Conservation (phyloP, 2,888 invertebrate genomes). For the Criorhina ranunculi region DNA sequence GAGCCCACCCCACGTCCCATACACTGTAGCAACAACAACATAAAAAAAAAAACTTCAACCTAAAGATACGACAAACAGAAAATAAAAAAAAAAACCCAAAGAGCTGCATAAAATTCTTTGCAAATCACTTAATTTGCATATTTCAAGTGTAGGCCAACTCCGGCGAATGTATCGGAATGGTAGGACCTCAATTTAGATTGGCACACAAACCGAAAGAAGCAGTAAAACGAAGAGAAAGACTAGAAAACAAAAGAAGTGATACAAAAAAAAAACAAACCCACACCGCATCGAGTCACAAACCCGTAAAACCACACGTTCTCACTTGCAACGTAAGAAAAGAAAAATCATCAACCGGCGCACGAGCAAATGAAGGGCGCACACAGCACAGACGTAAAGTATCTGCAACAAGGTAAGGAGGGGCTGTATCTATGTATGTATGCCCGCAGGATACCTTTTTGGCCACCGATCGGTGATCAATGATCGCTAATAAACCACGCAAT, state of each 20-base stretch:
- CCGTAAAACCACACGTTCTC: conserved; percentile 25
- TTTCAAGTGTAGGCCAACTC: conserved; percentile 76
- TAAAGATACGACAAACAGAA: conserved; percentile 14
- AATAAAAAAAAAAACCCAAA: conserved; percentile 16
- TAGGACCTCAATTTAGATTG: conserved; percentile 69
- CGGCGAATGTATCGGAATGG: conserved; percentile 59
- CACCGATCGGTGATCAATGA: conserved; percentile 16
- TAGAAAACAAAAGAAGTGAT: conserved; percentile 24
- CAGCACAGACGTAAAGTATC: neutral
- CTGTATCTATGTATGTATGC: neutral
- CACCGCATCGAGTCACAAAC: conserved; percentile 30
- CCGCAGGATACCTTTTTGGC: conserved; percentile 16
- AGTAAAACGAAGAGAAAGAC: conserved; percentile 21
- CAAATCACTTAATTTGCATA: conserved; percentile 76
- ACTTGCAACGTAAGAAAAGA: neutral
- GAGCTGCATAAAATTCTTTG: conserved; percentile 63
- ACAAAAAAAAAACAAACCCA: conserved; percentile 12
- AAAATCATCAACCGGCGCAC: neutral
- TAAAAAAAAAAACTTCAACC: neutral
- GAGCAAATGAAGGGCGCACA: conserved; percentile 4
- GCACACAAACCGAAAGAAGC: conserved; percentile 46
- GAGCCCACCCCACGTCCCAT: conserved; percentile 27
- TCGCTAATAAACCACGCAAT: conserved; percentile 36
- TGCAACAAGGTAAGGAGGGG: neutral
- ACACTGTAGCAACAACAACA: conserved; percentile 5